These are phyloP conservation scores for Nesometra sesokonis DNA, from an alignment of 35 echinoderm and acorn worm species.

Conservation along the genomic window DNA sequence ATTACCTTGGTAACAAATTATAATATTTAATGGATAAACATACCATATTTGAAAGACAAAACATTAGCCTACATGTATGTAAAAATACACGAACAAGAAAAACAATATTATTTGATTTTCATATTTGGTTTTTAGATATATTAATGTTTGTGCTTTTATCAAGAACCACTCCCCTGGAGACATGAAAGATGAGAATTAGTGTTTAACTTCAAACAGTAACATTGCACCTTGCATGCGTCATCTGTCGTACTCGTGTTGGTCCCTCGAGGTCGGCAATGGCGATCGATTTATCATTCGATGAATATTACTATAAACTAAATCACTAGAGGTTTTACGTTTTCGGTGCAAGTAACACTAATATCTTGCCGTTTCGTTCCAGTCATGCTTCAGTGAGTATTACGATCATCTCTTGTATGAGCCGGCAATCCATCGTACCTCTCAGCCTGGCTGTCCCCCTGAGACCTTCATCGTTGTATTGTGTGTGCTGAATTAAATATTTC, in stretches of 20 bases:
- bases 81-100: too few relatives aligned
- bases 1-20: too few relatives aligned
- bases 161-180: neutral
- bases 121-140: neutral
- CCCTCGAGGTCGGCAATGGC: neutral
- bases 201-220: neutral
- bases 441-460: neutral
- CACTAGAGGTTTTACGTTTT: neutral
- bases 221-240: neutral
- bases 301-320: neutral
- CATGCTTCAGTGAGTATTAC: neutral
- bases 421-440: neutral
- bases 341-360: neutral
- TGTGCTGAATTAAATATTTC: neutral
- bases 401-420: neutral
- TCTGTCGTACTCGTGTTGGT: neutral
- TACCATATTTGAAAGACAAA: too few relatives aligned
- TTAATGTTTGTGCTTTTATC: neutral
- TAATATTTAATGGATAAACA: too few relatives aligned
- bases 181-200: neutral
- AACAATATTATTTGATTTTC: neutral
- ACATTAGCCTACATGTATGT: too few relatives aligned
- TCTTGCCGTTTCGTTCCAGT: neutral
- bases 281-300: neutral
- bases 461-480: neutral